Base-by-base conservation (phyloP, 2,888 invertebrate genomes). In the Lutraria lutraria region DNA sequence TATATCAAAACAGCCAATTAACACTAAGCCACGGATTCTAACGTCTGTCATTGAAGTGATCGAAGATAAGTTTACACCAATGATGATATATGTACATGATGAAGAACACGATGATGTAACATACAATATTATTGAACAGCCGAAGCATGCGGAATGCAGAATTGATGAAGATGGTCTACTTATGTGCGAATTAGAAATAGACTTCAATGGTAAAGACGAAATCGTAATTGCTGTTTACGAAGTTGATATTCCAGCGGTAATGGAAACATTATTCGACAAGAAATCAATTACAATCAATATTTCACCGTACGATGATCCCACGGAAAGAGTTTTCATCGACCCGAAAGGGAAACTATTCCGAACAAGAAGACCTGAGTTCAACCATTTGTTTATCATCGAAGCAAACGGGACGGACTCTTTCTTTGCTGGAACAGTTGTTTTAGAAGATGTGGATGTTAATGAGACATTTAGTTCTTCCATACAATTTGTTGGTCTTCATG, bases 121-220 rank as follows among this genome's bases (percentile, higher is more conserved):
- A n/a, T 93, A 90, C 79, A 76, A 90, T 2, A 88, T 93, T 19
- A 34, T 34, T 0, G 56, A 87, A 34, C 29, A 43, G 19, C 93
- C 92, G 25, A 13, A 34, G 15, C 54, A 92, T 29, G 89, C 89
- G 0, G 15, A 29, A 0, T 90, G 91, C 43, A 21, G 3, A 13
- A 89, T 93, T 13, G 89, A 90, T 13, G 21, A 80, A 3, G 85
- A 87, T 63, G 93, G 93, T 0, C 53, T 83, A 13, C 63, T 94
- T 29, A 86, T 84, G 13, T 93, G 92, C 34, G 81, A 53, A 13
- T 89, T 91, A 0, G 81, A 88, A 13, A 60, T 88, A n/a, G 90
- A 94, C 76, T 94, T 92, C 56, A 87, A 89, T 83, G 94, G 94
- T 0, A 34, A 81, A 12, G 87, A 91, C 76, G 19, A 43, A 13